Conservation (phyloP, 1,140 invertebrate genomes). For the Drosophila kanapiae region DNA sequence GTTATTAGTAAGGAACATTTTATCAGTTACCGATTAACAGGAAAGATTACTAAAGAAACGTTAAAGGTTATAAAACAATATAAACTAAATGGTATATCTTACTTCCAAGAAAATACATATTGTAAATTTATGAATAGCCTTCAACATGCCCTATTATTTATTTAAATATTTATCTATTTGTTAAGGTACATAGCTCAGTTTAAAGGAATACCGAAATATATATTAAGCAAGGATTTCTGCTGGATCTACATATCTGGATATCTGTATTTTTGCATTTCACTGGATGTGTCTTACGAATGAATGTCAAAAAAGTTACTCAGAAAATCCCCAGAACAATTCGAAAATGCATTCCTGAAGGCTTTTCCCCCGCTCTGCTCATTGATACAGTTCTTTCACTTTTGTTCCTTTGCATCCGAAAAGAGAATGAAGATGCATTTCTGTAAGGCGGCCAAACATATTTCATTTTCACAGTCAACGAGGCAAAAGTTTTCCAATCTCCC, state of each 20-base stretch:
- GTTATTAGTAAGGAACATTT: background rate
- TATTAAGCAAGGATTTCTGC: conserved; percentile 5
- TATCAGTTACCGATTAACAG: too few relatives aligned
- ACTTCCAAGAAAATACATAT: too few relatives aligned
- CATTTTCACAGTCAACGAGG: conserved; percentile 76
- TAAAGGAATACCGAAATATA: too few relatives aligned
- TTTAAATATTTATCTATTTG: too few relatives aligned
- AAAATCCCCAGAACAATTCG: conserved; percentile 41
- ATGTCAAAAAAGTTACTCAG: conserved; percentile 47
- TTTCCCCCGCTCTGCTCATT: conserved; percentile 43
- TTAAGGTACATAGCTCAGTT: too few relatives aligned
- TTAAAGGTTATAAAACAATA: too few relatives aligned
- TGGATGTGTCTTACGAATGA: conserved; percentile 23
- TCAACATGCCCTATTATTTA: too few relatives aligned
- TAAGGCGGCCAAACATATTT: conserved; percentile 63
- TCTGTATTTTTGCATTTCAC: conserved; percentile 7
- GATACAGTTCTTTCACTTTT: conserved; percentile 48
- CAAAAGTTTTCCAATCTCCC: conserved; percentile 78
- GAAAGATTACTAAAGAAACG: too few relatives aligned
- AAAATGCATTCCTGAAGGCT: conserved; percentile 22
- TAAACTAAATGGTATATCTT: too few relatives aligned
- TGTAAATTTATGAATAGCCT: too few relatives aligned
- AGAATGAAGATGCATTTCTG: conserved; percentile 44
- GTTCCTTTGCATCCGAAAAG: conserved; percentile 18
- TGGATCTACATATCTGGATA: background rate